These are phyloP conservation scores for Typhlichthys eigenmanni DNA, from an alignment of 2,797 vertebrate species.

Conservation along the genomic window DNA sequence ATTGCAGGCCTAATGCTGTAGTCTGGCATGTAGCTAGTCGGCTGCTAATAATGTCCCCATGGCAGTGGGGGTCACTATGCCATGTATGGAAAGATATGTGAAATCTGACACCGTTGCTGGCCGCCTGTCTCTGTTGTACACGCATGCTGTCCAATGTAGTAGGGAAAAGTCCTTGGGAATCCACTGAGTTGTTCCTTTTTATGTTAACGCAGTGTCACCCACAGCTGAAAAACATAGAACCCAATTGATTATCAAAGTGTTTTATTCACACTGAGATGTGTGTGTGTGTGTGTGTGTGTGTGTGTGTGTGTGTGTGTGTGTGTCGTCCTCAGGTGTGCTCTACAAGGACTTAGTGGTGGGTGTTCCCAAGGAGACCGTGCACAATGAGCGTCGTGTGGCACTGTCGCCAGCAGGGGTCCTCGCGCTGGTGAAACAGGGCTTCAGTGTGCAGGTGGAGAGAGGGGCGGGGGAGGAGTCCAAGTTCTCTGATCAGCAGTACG, in stretches of 20 bases:
- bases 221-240: neutral
- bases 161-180: neutral
- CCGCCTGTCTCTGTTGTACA: conserved; percentile 20
- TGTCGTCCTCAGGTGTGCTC: conserved; percentile 53
- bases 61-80: conserved; percentile 61
- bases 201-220: neutral
- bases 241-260: neutral
- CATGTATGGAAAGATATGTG: conserved; percentile 76
- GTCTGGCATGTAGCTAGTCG: conserved; percentile 74
- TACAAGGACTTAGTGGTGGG: conserved; percentile 76
- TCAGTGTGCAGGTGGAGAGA: conserved; percentile 75
- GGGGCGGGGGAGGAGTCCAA: conserved; percentile 76
- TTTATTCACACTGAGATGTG: neutral
- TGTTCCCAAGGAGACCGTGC: conserved; percentile 74
- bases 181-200: neutral
- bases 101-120: conserved; percentile 61
- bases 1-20: conserved; percentile 45
- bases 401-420: conserved; percentile 70
- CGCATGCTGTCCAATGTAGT: conserved; percentile 7
- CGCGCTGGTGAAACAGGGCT: conserved; percentile 76
- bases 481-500: conserved; percentile 77
- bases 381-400: conserved; percentile 74
- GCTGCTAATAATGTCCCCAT: conserved; percentile 78
- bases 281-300: conserved; percentile 8
- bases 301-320: conserved; percentile 11